Percentiles rank a stretch among this genome's conserved stretches.
Evolutionary conservation across 2,113 vertebrate species (phyloP).

Genomic region (Microcebus jonahi): DNA sequence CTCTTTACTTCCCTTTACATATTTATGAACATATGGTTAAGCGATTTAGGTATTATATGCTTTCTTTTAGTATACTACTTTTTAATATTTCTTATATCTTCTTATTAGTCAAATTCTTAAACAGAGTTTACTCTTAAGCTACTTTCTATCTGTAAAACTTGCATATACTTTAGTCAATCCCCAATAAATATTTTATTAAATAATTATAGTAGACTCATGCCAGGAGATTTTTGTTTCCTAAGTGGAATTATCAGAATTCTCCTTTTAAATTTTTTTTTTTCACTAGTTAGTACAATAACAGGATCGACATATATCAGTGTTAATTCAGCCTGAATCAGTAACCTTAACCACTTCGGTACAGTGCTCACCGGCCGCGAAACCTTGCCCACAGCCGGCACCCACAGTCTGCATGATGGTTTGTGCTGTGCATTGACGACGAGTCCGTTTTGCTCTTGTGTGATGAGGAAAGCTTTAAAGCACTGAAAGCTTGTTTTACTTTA

Average conservation of each 20-base stretch:
- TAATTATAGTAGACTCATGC: not conserved
- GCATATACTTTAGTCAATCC: not conserved
- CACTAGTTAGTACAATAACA: not conserved
- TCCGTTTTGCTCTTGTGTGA: no score
- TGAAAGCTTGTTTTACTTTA: no score
- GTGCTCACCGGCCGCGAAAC: no score
- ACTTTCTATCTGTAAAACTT: not conserved
- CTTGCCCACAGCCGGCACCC: no score
- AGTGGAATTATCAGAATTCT: conserved; percentile 5
- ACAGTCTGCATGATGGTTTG: no score
- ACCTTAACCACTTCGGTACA: not conserved
- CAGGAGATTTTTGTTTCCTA: not conserved
- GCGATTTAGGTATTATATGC: not conserved
- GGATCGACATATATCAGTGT: not conserved
- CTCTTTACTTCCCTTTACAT: not conserved
- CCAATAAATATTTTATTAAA: not conserved
- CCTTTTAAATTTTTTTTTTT: not conserved
- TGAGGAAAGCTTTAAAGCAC: no score
- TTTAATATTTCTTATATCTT: not conserved
- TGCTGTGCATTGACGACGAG: no score
- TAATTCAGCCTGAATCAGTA: not conserved
- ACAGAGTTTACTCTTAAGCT: not conserved
- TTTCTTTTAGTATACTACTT: not conserved
- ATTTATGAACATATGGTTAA: not conserved
- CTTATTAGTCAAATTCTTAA: not conserved